Conservation (phyloP, 2,113 vertebrate species). For the Syrmaticus mikado region DNA sequence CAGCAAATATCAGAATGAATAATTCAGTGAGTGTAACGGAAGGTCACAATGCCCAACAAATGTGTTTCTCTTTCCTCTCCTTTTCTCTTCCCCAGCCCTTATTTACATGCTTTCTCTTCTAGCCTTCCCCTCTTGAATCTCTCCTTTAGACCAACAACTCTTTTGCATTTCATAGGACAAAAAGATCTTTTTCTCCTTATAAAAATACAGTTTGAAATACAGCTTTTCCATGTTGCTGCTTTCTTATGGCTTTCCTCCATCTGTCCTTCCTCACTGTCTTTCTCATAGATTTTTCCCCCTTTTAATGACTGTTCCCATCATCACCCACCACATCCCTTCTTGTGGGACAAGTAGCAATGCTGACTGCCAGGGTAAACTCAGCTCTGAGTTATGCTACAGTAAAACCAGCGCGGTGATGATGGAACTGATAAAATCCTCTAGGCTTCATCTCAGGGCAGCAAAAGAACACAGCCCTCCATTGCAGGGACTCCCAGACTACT, state of each 20-base stretch:
- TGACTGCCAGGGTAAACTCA: not conserved
- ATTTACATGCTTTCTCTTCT: not conserved
- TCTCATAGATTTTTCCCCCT: not conserved
- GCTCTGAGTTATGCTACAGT: not conserved
- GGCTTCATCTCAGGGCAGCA: not conserved
- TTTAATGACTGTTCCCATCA: not conserved
- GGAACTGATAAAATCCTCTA: not conserved
- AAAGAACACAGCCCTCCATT: not conserved
- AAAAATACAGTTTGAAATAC: not conserved
- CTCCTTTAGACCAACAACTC: not conserved
- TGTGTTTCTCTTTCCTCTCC: not conserved
- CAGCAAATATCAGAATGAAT: slow-evolving; percentile 58
- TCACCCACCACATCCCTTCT: not conserved
- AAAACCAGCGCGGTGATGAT: not conserved
- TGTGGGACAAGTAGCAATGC: not conserved
- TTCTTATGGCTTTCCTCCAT: not conserved
- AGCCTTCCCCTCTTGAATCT: not conserved
- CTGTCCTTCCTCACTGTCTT: not conserved
- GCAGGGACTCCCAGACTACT: not conserved
- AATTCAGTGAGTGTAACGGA: slow-evolving; percentile 34
- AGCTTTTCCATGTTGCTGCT: not conserved
- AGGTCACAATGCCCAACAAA: slow-evolving; percentile 7
- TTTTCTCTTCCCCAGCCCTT: not conserved
- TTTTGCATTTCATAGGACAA: not conserved
- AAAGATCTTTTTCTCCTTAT: not conserved